phyloP scores from a whole-genome alignment of 2,888 invertebrate genomes.

The Dryobotodes eremita region DNA sequence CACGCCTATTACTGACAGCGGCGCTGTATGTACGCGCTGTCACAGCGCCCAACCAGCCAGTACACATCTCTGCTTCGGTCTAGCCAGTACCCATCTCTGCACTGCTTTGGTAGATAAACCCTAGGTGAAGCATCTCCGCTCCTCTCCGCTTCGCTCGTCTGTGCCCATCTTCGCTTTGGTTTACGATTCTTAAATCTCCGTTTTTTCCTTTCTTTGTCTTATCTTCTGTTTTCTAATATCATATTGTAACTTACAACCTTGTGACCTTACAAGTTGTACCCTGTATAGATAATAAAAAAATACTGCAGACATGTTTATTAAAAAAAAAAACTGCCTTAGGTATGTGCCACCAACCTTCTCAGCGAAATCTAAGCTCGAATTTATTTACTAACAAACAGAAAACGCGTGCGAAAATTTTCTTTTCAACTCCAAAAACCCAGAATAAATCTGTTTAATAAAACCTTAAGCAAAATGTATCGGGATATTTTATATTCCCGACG shows the following conservation, averaged over 20 bases:
- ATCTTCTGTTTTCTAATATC: not conserved
- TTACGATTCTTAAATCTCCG: no score
- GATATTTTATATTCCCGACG: conserved; percentile 61
- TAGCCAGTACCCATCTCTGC: no score
- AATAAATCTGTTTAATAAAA: conserved; percentile 61
- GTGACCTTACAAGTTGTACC: not conserved
- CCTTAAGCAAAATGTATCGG: conserved; percentile 52
- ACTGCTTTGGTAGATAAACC: no score
- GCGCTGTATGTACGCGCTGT: no score
- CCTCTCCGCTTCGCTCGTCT: no score
- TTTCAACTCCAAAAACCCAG: conserved; percentile 55
- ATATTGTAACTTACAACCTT: not conserved
- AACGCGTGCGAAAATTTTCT: conserved; percentile 41
- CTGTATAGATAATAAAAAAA: not conserved
- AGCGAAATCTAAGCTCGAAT: conserved; percentile 26
- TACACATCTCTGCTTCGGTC: no score
- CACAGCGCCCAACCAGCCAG: no score
- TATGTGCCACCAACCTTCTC: not conserved
- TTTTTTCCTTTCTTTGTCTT: no score
- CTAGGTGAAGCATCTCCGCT: no score
- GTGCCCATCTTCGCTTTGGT: no score
- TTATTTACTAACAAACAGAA: conserved; percentile 29
- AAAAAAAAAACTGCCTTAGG: not conserved
- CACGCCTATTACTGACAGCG: no score
- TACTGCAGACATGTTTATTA: not conserved